These are phyloP conservation scores for Penaeus vannamei DNA, from an alignment of 1,140 invertebrate genomes.

Conservation along the genomic window DNA sequence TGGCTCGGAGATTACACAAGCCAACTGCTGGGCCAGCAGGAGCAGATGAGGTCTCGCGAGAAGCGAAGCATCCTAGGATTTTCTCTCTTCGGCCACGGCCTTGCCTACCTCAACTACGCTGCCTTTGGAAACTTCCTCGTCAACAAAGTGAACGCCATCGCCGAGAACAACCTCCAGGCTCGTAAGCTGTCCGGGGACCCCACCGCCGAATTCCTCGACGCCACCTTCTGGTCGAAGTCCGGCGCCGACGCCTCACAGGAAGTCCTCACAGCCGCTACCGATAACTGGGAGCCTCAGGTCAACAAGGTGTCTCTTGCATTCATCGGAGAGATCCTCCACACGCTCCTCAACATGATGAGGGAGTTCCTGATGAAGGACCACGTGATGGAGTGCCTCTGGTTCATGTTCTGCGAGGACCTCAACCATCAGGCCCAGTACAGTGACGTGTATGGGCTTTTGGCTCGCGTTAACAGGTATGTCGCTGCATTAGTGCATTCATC, in stretches of 20 bases:
- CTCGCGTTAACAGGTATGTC: slow-evolving; percentile 77
- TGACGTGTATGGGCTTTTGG: slow-evolving; percentile 77
- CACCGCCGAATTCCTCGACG: slow-evolving; percentile 76
- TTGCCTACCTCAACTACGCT: slow-evolving; percentile 62
- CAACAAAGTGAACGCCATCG: slow-evolving; percentile 63
- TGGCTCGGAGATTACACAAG: slow-evolving; percentile 55
- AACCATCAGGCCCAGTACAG: slow-evolving; percentile 75
- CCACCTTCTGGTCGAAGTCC: slow-evolving; percentile 72
- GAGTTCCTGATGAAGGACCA: slow-evolving; percentile 73
- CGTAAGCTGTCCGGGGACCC: slow-evolving; percentile 71
- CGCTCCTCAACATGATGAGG: slow-evolving; percentile 75
- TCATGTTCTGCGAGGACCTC: slow-evolving; percentile 77
- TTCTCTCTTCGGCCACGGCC: neutral
- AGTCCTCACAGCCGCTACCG: slow-evolving; percentile 67
- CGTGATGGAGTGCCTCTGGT: slow-evolving; percentile 77
- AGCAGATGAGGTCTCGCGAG: neutral
- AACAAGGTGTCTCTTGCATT: slow-evolving; percentile 69
- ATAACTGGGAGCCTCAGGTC: slow-evolving; percentile 67
- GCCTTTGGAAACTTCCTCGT: slow-evolving; percentile 62
- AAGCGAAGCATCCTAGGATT: slow-evolving; percentile 24
- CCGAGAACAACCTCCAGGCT: slow-evolving; percentile 59
- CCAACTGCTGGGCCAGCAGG: slow-evolving; percentile 41
- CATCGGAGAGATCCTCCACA: slow-evolving; percentile 75
- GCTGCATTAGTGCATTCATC: too few relatives aligned
- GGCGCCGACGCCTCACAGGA: slow-evolving; percentile 32